Conservation (phyloP, 2,888 invertebrate species). For the Lobophora halterata region DNA sequence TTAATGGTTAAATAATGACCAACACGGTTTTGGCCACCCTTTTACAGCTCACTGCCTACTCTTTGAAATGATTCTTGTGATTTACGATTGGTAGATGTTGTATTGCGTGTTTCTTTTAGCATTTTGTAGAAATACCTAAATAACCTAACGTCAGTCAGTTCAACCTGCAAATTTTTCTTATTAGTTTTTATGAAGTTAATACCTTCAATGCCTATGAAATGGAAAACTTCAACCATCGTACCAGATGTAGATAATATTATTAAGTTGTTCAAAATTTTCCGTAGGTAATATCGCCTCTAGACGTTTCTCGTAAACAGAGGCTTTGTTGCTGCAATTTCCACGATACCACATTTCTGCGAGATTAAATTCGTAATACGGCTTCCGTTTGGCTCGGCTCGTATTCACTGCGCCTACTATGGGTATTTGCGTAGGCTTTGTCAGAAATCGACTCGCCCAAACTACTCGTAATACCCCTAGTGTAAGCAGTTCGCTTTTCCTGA, state of each 20-base stretch:
- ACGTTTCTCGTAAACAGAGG: slow-evolving; percentile 67
- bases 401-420: slow-evolving; percentile 61
- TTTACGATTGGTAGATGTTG: slow-evolving; percentile 23
- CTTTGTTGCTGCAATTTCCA: slow-evolving; percentile 69
- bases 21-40: slow-evolving; percentile 32
- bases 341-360: slow-evolving; percentile 75
- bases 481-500: slow-evolving; percentile 12
- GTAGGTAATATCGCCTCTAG: slow-evolving; percentile 50
- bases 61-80: slow-evolving; percentile 25
- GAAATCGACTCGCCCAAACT: slow-evolving; percentile 32
- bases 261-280: slow-evolving; percentile 46
- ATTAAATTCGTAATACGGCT: slow-evolving; percentile 76
- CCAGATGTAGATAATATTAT: slow-evolving; percentile 43
- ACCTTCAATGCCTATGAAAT: too few relatives aligned
- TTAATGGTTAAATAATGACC: slow-evolving; percentile 36
- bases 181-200: too few relatives aligned
- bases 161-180: too few relatives aligned
- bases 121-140: too few relatives aligned
- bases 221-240: slow-evolving; percentile 19
- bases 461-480: slow-evolving; percentile 30
- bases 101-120: slow-evolving; percentile 18
- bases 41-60: slow-evolving; percentile 30
- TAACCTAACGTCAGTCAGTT: too few relatives aligned
- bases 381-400: slow-evolving; percentile 62
- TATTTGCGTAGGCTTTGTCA: slow-evolving; percentile 38